Evolutionary conservation across 2,888 invertebrate genomes (phyloP), one percentile per base, ranked within the genome.

Genomic region (Operophtera brumata): DNA sequence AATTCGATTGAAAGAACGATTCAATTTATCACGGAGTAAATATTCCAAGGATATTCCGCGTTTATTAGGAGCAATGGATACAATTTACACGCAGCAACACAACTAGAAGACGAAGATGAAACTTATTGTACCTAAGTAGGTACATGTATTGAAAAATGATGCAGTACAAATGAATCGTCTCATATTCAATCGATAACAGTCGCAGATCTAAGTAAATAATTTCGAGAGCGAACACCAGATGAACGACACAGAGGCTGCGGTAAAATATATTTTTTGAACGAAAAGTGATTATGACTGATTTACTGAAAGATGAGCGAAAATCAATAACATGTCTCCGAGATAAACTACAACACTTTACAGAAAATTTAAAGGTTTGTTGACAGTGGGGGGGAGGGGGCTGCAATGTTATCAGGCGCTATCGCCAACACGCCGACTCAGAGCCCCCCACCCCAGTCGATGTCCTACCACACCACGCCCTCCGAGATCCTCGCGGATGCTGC

Each of bases 331-430:
- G 57, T 11, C 36, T 43, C 54, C 51, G 47, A 54, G 25, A n/a
- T n/a, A 8, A 34, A 34, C 13, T 54, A 44, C 41, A 47, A 56
- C 58, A 48, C 53, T 57, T 46, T 40, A 47, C 14, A 52, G 59
- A 60, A 61, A 58, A 82, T 77, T 68, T 74, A 71, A 77, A 71
- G 73, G 84, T 87, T 88, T 88, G 86, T 87, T 88, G 89, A 89
- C 85, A 86, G 81, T 78, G 71, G 73, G 70, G 69, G n/a, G 86
- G 81, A 78, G 71, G 73, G 71, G 75, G 75, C 78, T 78, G 82
- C 78, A 82, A 67, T 77, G 77, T 86, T 86, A 86, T 88, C 88
- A 87, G 77, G 75, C 75, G 79, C 73, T 78, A 78, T 82, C 78
- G 79, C 73, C 75, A 73, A 70, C 74, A 77, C 79, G 80, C 78